Base-by-base conservation (phyloP, 1,140 invertebrate species). In the Melitaea cinxia region DNA sequence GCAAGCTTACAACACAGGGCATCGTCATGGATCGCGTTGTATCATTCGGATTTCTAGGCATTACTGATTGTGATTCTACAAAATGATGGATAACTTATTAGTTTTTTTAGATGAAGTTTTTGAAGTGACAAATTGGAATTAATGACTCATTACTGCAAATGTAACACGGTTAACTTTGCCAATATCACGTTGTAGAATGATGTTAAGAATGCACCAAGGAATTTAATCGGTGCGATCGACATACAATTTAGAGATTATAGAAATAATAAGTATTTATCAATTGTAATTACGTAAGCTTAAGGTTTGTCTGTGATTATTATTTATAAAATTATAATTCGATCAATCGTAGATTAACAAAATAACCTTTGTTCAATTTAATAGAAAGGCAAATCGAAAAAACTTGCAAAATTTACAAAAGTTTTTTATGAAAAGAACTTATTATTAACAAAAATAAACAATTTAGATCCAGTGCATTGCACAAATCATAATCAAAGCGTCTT, bases 401-500 rank as follows among this genome's bases (percentile, higher is more conserved):
- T 42, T 42, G 23, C n/a, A 15, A 42, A 26, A 57, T 26, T 37
- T 56, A 7, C 39, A 42, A 57, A 4, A 45, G 12, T 56, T 24
- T 26, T 37, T 57, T 57, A 28, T 42, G 19, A 57, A 45, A 57
- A 37, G 23, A 6, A 23, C 42, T 42, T 57, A 39, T 57, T 57
- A 21, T 42, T 7, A 42, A 42, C 26, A 30, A 42, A 37, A 60
- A 59, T 52, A 56, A 50, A 39, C 54, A 39, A 65, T 57, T 65
- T 57, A 50, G 47, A 49, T 52, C 55, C 42, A 47, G 61, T 35
- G 30, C 39, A 50, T 64, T 65, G 59, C 53, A 33, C 33, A 68
- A 68, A 63, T 23, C 12, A 30, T 68, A 68, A 68, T 68, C 59
- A 65, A 64, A 65, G 24, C 28, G 15, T 33, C 17, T 26, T 65